Percentiles rank a stretch among this genome's conserved stretches.
phyloP scores from a whole-genome alignment of 30 jellyfish, hydroid and myxozoan species.

The Hydractinia echinata region DNA sequence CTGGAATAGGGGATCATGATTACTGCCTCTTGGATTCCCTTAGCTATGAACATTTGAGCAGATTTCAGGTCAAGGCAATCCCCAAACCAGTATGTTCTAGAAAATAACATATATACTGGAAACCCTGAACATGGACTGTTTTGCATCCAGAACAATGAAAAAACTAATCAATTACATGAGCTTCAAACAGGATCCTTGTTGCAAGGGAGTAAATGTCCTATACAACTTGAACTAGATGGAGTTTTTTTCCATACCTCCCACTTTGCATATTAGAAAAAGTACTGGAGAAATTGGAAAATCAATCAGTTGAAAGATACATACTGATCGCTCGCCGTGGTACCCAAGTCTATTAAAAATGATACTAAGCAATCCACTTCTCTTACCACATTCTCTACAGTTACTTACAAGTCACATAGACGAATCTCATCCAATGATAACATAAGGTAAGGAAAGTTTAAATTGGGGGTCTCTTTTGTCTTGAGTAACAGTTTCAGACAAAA shows the following conservation, averaged over 20 bases:
- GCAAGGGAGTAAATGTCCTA: neutral
- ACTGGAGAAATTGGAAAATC: neutral
- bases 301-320: neutral
- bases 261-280: neutral
- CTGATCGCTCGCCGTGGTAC: constrained; percentile 13
- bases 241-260: neutral
- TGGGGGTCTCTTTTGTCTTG: neutral
- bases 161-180: neutral
- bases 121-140: neutral
- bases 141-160: constrained; percentile 13
- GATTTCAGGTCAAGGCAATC: no score
- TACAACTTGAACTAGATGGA: neutral
- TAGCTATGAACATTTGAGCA: no score
- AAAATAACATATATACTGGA: no score
- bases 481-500: neutral
- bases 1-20: no score
- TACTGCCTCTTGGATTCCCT: no score
- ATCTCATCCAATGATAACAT: neutral
- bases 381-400: neutral
- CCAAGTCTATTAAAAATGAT: neutral
- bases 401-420: constrained; percentile 1
- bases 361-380: neutral
- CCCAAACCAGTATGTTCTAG: no score
- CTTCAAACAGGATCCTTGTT: neutral
- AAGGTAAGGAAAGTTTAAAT: neutral